Percentiles rank a stretch among this genome's conserved stretches.
phyloP scores from a whole-genome alignment of 2,888 invertebrate genomes.

The Nomada ferruginata region DNA sequence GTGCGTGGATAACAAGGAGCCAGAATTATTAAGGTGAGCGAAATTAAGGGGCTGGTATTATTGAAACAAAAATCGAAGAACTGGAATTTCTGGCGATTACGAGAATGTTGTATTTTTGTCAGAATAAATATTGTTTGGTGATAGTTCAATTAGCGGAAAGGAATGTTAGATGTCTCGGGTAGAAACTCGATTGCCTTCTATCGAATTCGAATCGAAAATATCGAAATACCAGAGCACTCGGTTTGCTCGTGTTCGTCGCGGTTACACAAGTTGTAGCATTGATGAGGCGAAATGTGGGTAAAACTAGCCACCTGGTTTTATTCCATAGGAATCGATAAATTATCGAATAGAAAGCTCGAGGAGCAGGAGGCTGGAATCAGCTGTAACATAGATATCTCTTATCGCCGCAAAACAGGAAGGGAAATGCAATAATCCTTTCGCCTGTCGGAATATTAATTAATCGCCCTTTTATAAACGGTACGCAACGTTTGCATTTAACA shows the following conservation, averaged over 20 bases:
- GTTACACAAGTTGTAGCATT: background rate
- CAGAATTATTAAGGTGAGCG: too few relatives aligned
- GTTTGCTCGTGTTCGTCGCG: background rate
- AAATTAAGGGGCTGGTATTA: too few relatives aligned
- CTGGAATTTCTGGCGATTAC: too few relatives aligned
- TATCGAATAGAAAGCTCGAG: conserved; percentile 27
- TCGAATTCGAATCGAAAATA: conserved; percentile 1
- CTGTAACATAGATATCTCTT: background rate
- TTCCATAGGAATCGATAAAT: conserved; percentile 23
- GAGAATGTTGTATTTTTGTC: too few relatives aligned
- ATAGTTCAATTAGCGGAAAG: too few relatives aligned
- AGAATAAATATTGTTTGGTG: too few relatives aligned
- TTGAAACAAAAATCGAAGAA: too few relatives aligned
- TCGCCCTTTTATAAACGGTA: too few relatives aligned
- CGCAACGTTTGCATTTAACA: background rate
- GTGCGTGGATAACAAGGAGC: too few relatives aligned
- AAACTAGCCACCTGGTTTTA: background rate
- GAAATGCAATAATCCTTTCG: conserved; percentile 5
- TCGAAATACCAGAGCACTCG: background rate
- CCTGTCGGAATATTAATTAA: background rate
- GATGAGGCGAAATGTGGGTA: conserved; percentile 12
- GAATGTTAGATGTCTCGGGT: background rate
- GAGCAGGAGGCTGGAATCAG: background rate
- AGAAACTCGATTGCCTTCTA: background rate
- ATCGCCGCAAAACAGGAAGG: background rate